Evolutionary conservation across 2,797 vertebrate genomes (phyloP).

Genomic region (Hafferia zeledoni): DNA sequence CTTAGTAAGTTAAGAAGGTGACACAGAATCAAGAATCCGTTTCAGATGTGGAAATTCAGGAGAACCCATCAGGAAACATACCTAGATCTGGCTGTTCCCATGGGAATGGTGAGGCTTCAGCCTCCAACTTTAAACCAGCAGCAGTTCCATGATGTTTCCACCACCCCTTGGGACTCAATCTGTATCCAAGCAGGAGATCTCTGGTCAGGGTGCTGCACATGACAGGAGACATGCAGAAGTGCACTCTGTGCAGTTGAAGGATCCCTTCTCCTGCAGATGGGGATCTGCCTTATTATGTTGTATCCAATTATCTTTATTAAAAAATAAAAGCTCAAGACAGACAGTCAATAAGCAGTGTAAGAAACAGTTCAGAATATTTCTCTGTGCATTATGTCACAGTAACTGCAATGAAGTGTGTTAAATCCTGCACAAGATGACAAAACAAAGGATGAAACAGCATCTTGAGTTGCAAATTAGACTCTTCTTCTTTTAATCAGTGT

Average conservation of each 20-base stretch:
- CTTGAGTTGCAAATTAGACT: background rate
- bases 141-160: background rate
- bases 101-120: background rate
- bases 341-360: background rate
- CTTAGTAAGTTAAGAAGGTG: background rate
- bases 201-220: background rate
- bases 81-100: background rate
- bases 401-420: background rate
- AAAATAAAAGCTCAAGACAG: background rate
- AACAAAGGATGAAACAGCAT: background rate
- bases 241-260: background rate
- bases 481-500: background rate
- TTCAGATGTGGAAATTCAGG: background rate
- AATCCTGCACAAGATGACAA: background rate
- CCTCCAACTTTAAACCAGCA: background rate
- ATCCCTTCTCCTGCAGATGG: background rate
- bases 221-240: background rate
- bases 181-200: background rate
- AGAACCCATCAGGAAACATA: background rate
- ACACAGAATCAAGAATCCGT: background rate
- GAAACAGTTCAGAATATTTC: background rate
- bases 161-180: fast-evolving
- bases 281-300: background rate
- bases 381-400: background rate
- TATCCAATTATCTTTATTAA: background rate